Evolutionary conservation across 2,113 vertebrate species (phyloP), one percentile per base, ranked within the genome.

Genomic region (Pterophyllum scalare): DNA sequence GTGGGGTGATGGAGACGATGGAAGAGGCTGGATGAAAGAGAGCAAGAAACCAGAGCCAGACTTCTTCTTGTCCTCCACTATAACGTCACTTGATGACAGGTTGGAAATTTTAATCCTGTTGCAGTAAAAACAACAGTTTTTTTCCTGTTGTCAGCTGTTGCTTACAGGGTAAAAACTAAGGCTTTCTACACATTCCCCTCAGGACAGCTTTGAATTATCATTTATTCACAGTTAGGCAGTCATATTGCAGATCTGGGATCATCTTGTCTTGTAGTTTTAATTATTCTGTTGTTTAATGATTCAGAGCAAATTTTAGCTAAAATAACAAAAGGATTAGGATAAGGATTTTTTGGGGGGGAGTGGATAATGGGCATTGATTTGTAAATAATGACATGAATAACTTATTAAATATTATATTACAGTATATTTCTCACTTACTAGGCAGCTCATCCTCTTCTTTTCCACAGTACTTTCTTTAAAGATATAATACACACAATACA

Each of bases 1-100:
- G 56, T 98, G 98, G 97, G 95, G 96, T 0, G 96, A 97, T 31
- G 80, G 72, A 43, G 75, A 95, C 0, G 96, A 97, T 61, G 90
- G 92, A 49, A 88, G 94, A 56, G 96, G 94, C 24, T 97, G 97
- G 97, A 96, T 95, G 87, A 97, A 95, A 75, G 97, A 97, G 75
- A 92, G 75, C 85, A 95, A 81, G 77, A 91, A 83, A 67, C 95
- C 92, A 75, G 97, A 98, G 33, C 46, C 88, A 0, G 97, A 98
- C 56, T 60, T 94, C 11, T 92, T 88, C 72, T 59, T 96, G 81
- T 92, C 91, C 72, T 94, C 97, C 56, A 95, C 95, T 78, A 92
- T 81, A n/a, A 64, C 93, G 2, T 94, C 94, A 54, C 87, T 91
- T 28, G 94, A 96, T 6, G 97, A 98, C 86, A 96, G 97, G 98